Conservation (phyloP, 2,797 vertebrate species). For the Pantherophis vulpinus region DNA sequence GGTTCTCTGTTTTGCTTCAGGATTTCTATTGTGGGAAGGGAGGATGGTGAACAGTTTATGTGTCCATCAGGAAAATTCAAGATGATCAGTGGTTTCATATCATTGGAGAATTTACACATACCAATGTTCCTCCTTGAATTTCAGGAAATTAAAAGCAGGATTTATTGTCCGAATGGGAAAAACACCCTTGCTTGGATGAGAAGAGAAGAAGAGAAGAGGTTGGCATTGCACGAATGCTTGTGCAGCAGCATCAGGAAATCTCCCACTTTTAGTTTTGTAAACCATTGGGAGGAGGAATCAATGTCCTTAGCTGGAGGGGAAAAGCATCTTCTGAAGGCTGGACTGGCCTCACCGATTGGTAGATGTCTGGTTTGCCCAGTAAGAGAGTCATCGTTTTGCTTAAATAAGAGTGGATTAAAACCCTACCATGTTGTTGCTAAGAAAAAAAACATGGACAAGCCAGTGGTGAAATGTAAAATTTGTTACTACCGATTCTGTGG, state of each 20-base stretch:
- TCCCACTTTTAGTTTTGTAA: background rate
- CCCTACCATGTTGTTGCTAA: background rate
- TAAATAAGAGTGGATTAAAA: background rate
- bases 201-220: background rate
- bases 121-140: background rate
- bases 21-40: background rate
- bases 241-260: background rate
- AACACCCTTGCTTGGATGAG: background rate
- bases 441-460: background rate
- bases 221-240: background rate
- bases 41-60: background rate
- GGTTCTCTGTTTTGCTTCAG: background rate
- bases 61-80: background rate
- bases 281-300: background rate
- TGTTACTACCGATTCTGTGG: too few species aligned
- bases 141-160: background rate
- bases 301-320: background rate
- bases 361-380: background rate
- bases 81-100: background rate
- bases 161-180: background rate
- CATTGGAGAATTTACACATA: background rate
- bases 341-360: background rate
- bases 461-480: too few species aligned
- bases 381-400: background rate
- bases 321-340: background rate